These are phyloP conservation scores for Pipistrellus kuhlii DNA, from an alignment of 2,797 vertebrate species.

Conservation along the genomic window DNA sequence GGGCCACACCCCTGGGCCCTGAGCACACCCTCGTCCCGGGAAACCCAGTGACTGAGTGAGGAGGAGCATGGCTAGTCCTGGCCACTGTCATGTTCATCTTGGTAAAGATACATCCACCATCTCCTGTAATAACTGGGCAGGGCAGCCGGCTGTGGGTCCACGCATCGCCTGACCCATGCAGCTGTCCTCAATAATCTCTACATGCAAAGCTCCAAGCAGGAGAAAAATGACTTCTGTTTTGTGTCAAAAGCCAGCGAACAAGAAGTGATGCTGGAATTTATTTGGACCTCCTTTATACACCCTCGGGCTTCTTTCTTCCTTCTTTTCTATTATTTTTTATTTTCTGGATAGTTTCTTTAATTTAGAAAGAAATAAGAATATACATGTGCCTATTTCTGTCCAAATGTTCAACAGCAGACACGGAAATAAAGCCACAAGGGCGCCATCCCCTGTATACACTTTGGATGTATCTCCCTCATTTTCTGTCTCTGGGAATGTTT, in stretches of 20 bases:
- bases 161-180: not conserved
- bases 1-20: not conserved
- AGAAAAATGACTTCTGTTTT: not conserved
- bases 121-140: not conserved
- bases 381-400: not conserved
- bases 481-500: conserved; percentile 57
- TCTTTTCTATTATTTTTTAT: not conserved
- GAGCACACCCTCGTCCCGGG: not conserved
- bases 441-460: not conserved
- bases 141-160: not conserved
- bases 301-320: not conserved
- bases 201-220: not conserved
- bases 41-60: not conserved
- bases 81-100: not conserved
- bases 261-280: not conserved
- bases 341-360: not conserved
- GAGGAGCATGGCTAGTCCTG: not conserved
- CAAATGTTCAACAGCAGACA: not conserved
- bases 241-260: conserved; percentile 24
- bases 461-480: not conserved
- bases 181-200: conserved; percentile 14
- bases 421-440: not conserved
- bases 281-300: not conserved
- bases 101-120: not conserved
- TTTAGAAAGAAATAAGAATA: not conserved